A percentile compares a stretch with the other conserved stretches of the same genome.
These are phyloP conservation scores for Elaeidobius kamerunicus DNA, from an alignment of 2,888 invertebrate genomes.

Conservation along the genomic window DNA sequence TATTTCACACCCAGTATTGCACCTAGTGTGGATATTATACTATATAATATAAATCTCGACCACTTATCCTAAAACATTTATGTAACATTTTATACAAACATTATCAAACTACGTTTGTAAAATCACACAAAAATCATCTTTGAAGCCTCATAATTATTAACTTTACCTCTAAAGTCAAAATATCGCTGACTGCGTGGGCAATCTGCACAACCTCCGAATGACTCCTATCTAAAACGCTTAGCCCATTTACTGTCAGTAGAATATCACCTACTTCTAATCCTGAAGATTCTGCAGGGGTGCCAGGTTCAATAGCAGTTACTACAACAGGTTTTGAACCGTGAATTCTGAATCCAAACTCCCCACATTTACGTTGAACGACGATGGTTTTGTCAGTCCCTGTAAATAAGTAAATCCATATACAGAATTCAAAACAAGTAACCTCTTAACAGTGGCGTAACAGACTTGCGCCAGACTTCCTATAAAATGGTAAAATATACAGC, in stretches of 20 bases:
- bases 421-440: neutral
- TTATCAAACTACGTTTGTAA: no score
- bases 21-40: no score
- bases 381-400: constrained; percentile 87
- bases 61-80: no score
- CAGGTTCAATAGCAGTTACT: constrained; percentile 91
- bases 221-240: constrained; percentile 86
- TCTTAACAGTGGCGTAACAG: neutral
- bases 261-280: constrained; percentile 94
- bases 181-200: constrained; percentile 84
- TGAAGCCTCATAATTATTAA: no score
- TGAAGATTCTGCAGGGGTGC: constrained; percentile 89
- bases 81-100: no score
- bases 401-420: constrained; percentile 34
- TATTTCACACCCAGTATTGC: no score
- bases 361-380: constrained; percentile 75
- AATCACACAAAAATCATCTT: no score
- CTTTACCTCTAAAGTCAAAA: constrained; percentile 75
- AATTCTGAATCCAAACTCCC: constrained; percentile 93
- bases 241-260: constrained; percentile 85
- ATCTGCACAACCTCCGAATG: constrained; percentile 93
- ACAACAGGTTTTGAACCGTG: constrained; percentile 96
- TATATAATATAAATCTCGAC: no score
- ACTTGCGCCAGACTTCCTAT: neutral
- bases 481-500: neutral